These are phyloP conservation scores for Dryobota labecula DNA, from an alignment of 2,888 invertebrate species.

Conservation along the genomic window DNA sequence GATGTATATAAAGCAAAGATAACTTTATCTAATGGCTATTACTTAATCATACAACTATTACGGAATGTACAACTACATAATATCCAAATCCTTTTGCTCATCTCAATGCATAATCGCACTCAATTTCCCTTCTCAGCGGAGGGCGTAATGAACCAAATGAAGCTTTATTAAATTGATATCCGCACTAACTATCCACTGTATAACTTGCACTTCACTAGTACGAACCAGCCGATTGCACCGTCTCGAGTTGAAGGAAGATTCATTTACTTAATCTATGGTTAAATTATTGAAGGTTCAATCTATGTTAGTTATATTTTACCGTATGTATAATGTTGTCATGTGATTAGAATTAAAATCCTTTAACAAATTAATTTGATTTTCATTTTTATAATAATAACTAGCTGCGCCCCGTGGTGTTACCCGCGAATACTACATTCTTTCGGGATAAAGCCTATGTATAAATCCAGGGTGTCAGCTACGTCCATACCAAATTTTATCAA, in stretches of 20 bases:
- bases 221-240: conserved; percentile 21
- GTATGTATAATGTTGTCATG: too few relatives aligned
- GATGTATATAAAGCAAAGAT: not conserved
- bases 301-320: not conserved
- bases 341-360: not conserved
- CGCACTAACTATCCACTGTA: conserved; percentile 55
- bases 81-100: conserved; percentile 51
- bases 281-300: not conserved
- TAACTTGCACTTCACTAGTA: conserved; percentile 58
- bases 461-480: too few relatives aligned
- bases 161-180: conserved; percentile 66
- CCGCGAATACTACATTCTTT: too few relatives aligned
- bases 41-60: not conserved
- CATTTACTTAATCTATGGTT: not conserved
- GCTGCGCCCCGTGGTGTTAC: too few relatives aligned
- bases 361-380: not conserved
- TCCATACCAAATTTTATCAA: too few relatives aligned
- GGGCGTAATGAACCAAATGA: conserved; percentile 60
- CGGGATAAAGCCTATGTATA: too few relatives aligned
- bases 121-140: conserved; percentile 55
- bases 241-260: conserved; percentile 7
- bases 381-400: too few relatives aligned
- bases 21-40: not conserved
- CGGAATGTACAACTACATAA: conserved; percentile 10
- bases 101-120: conserved; percentile 56